These are phyloP conservation scores for Tarsius wallacei DNA, from an alignment of 2,797 vertebrate species.

Conservation along the genomic window DNA sequence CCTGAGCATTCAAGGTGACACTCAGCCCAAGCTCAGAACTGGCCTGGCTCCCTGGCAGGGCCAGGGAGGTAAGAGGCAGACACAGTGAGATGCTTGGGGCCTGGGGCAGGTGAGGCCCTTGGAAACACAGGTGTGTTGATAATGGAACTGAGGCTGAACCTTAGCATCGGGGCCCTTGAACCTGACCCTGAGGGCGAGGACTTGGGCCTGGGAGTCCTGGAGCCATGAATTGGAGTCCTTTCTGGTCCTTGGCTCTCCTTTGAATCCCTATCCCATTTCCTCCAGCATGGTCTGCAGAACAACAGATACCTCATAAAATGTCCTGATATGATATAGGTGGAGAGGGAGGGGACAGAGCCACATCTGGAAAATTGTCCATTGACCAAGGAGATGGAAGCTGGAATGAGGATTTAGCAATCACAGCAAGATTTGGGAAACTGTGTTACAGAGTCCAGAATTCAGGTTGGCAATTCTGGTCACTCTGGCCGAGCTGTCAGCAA, in stretches of 20 bases:
- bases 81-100: neutral
- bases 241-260: neutral
- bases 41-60: neutral
- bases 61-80: no score
- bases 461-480: neutral
- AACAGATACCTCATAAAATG: neutral
- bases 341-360: neutral
- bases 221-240: neutral
- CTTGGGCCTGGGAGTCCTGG: neutral
- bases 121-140: neutral
- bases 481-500: neutral
- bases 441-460: neutral
- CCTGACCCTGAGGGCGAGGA: no score
- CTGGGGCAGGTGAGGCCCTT: neutral
- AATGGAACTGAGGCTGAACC: neutral
- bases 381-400: neutral
- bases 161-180: neutral
- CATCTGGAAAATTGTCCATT: neutral
- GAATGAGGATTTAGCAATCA: neutral
- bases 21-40: neutral
- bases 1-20: no score
- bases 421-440: neutral
- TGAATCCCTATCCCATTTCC: no score
- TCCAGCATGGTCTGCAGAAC: neutral
- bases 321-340: rapidly evolving